A percentile compares a stretch with the other conserved stretches of the same genome.
Evolutionary conservation across 2,797 vertebrate genomes (phyloP).

Genomic region (Cirrhinus mrigala): DNA sequence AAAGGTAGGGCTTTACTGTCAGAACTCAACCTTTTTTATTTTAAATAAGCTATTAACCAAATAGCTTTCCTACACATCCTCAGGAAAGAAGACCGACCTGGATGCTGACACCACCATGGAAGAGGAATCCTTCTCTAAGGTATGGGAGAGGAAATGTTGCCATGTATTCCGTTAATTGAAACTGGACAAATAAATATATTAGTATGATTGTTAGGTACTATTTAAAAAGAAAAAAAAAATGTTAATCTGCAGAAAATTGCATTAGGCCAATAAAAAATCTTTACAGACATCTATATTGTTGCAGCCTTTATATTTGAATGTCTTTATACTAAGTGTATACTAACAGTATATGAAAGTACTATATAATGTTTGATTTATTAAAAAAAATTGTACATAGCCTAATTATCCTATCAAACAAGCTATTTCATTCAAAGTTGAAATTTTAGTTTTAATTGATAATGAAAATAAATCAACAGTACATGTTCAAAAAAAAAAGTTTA

Average conservation of each 20-base stretch:
- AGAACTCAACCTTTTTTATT: background rate
- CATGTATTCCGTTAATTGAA: background rate
- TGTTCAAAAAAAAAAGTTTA: no score
- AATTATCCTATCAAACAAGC: background rate
- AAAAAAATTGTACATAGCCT: background rate
- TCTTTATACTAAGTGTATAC: background rate
- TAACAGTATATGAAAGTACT: background rate
- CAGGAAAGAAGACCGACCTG: constrained; percentile 91
- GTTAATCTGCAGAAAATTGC: background rate
- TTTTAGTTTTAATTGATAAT: background rate
- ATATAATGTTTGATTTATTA: background rate
- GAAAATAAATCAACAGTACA: no score
- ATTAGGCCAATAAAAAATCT: background rate
- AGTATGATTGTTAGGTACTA: background rate
- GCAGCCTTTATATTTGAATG: background rate
- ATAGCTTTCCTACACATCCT: background rate
- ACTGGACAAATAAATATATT: background rate
- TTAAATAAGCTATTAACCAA: background rate
- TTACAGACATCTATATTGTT: background rate
- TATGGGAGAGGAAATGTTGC: constrained; percentile 64
- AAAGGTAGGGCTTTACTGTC: constrained; percentile 82
- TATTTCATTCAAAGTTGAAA: background rate
- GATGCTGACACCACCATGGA: constrained; percentile 87
- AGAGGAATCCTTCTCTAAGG: constrained; percentile 90
- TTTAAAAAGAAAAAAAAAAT: background rate